Conservation (phyloP, 2,113 vertebrate genomes). For the Conger conger region DNA sequence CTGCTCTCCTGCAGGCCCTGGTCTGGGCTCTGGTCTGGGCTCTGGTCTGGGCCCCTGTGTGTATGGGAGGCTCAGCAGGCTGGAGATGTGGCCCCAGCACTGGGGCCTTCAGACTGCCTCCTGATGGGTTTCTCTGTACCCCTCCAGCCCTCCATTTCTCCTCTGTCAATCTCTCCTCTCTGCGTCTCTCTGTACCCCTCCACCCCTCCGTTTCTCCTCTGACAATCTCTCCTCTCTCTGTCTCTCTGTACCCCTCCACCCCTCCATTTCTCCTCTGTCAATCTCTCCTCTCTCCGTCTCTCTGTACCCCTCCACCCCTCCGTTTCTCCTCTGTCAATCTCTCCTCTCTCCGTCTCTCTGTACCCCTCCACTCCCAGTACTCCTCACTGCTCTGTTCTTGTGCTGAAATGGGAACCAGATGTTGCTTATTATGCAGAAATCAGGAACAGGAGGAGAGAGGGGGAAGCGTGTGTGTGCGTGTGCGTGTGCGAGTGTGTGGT, state of each 20-base stretch:
- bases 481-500: neutral
- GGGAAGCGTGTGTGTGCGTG: neutral
- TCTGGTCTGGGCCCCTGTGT: too few species aligned
- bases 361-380: neutral
- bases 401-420: conserved; percentile 75
- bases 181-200: neutral
- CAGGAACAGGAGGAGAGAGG: conserved; percentile 16
- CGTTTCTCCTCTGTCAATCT: conserved; percentile 7
- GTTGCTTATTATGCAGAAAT: conserved; percentile 70
- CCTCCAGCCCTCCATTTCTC: conserved; percentile 20
- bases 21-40: too few species aligned
- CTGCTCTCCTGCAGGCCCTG: too few species aligned
- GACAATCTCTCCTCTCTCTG: neutral
- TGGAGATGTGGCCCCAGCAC: too few species aligned
- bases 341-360: neutral
- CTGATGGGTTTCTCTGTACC: conserved; percentile 42
- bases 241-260: neutral
- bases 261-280: too few species aligned
- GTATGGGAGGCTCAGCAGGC: too few species aligned
- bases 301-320: conserved; percentile 33
- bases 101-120: too few species aligned
- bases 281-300: conserved; percentile 15
- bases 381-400: conserved; percentile 57
- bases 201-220: conserved; percentile 17
- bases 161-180: neutral